Evolutionary conservation across 2,113 vertebrate species (phyloP).

Genomic region (Echinops telfairi): DNA sequence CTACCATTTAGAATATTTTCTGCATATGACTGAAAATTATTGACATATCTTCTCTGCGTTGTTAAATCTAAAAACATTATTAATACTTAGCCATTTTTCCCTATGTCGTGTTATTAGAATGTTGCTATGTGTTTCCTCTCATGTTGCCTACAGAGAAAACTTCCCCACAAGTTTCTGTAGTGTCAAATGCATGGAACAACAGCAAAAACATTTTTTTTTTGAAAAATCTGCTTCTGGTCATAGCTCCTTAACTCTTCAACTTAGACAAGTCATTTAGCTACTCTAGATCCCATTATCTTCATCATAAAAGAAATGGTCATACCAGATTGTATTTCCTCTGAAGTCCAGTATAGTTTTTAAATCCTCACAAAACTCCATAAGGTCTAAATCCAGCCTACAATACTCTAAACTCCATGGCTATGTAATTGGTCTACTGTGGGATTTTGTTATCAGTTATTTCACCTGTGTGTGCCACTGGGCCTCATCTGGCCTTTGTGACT

Average conservation of each 20-base stretch:
- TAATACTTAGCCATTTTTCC: background rate
- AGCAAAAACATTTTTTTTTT: background rate
- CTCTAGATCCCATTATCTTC: background rate
- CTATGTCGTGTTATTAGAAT: background rate
- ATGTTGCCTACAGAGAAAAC: background rate
- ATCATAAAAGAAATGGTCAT: background rate
- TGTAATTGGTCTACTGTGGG: background rate
- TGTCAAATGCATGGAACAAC: background rate
- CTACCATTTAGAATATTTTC: background rate
- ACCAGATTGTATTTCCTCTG: background rate
- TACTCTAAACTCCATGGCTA: background rate
- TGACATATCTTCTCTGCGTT: background rate
- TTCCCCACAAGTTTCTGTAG: background rate
- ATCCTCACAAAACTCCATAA: background rate
- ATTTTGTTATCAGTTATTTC: background rate
- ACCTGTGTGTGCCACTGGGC: background rate
- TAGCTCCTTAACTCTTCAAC: background rate
- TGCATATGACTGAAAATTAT: background rate
- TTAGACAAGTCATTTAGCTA: background rate
- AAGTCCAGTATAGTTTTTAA: slow-evolving; percentile 12
- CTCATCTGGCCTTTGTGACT: background rate
- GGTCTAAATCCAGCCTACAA: background rate
- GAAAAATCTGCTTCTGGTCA: background rate
- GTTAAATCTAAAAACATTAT: background rate
- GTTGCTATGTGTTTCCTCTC: background rate